Evolutionary conservation across 2,888 invertebrate genomes (phyloP), one percentile per base, ranked within the genome.

Genomic region (Acronicta aceris): DNA sequence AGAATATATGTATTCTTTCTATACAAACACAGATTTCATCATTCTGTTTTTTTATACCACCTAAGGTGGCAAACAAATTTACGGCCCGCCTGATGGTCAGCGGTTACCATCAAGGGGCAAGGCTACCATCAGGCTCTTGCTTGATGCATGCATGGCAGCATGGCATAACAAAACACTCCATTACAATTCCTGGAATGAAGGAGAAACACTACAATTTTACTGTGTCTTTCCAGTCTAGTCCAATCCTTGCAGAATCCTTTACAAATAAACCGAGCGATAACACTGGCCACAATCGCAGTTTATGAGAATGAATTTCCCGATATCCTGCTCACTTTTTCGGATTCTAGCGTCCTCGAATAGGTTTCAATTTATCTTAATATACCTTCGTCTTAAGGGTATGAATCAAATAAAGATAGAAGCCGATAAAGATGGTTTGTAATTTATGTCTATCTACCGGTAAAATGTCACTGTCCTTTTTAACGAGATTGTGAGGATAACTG

Each of bases 361-460:
- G 5, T 52, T 67, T 48, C 43, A 42, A 67, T 65, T 36, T 57
- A 40, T 70, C 49, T 65, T 64, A 30, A 42, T 55, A 50, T 42
- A 54, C 30, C 40, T 40, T 54, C 13, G 5, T 8, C 41, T n/a
- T 33, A 16, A 15, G 15, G 21, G n/a, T 43, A 48, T 38, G 40
- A 30, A 27, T 56, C 50, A 38, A 16, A 12, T 7, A 25, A n/a
- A n/a, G n/a, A n/a, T n/a, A n/a, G n/a, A n/a, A n/a, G n/a, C n/a
- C n/a, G n/a, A n/a, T n/a, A n/a, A n/a, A n/a, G n/a, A 21, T 33
- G 33, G 12, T 33, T 33, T 12, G 33, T 12, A 33, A 38, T n/a
- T 38, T n/a, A 38, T n/a, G 0, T 38, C n/a, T n/a, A 38, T 38
- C 7, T n/a, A 38, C n/a, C n/a, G n/a, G n/a, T n/a, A 5, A n/a